Conservation (phyloP, 2,113 vertebrate species). For the Egretta garzetta region DNA sequence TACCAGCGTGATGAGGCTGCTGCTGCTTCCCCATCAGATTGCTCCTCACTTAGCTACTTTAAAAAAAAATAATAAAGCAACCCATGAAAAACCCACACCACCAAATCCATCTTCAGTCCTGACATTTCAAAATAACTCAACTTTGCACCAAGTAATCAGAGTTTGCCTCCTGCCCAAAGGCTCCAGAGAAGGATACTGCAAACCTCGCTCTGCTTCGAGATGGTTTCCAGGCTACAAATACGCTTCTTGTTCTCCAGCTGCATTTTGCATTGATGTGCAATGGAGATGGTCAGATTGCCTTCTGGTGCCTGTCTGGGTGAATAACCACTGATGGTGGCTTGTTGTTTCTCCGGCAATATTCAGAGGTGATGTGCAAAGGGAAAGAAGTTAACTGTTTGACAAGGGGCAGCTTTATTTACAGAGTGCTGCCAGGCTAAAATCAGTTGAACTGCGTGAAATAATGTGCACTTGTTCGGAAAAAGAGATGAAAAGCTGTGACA, state of each 20-base stretch:
- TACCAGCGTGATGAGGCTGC: neutral
- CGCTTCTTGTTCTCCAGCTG: neutral
- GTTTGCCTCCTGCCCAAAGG: neutral
- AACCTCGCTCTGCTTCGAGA: neutral
- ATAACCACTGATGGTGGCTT: neutral
- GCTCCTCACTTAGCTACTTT: neutral
- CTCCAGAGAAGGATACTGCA: neutral
- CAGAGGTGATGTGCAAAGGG: neutral
- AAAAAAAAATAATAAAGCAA: neutral
- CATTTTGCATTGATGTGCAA: neutral
- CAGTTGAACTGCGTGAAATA: neutral
- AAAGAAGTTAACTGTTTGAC: neutral
- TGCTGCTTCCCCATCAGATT: neutral
- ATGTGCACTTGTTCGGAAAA: neutral
- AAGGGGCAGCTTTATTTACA: constrained; percentile 15
- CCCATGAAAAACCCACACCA: neutral
- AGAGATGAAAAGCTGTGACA: neutral
- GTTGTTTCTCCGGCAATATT: neutral
- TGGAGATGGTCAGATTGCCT: constrained; percentile 18
- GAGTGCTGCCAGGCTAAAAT: constrained; percentile 13
- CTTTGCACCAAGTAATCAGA: neutral
- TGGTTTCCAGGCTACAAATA: neutral
- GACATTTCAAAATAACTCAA: neutral
- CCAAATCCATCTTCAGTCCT: neutral
- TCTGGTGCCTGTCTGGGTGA: constrained; percentile 19